Percentiles rank a stretch among this genome's conserved stretches.
Conservation (phyloP, 92 coral and sea anemone species). For the Epizoanthus illoricatus region DNA sequence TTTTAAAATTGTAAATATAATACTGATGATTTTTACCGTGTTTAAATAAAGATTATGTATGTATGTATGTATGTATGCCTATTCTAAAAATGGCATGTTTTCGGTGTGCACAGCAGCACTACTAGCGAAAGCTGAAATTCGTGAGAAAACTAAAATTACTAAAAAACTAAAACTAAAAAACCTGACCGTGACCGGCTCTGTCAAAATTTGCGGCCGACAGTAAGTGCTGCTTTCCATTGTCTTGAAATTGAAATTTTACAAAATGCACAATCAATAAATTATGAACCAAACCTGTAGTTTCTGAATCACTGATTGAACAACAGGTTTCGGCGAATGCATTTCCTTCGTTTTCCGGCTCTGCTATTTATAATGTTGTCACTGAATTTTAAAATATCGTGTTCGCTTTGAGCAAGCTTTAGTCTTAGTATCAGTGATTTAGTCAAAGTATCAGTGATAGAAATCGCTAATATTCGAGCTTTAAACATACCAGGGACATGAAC, state of each 20-base stretch:
- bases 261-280: slow-evolving; percentile 16
- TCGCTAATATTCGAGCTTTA: slow-evolving; percentile 21
- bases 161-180: too few species aligned
- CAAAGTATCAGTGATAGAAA: neutral
- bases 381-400: neutral
- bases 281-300: slow-evolving; percentile 33
- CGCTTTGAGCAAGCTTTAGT: too few species aligned
- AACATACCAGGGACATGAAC: slow-evolving; percentile 8
- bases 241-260: slow-evolving; percentile 17
- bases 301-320: slow-evolving; percentile 30
- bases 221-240: slow-evolving; percentile 12
- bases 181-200: too few species aligned
- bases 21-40: too few species aligned
- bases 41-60: too few species aligned
- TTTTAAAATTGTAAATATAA: too few species aligned
- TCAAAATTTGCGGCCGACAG: neutral
- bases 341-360: slow-evolving; percentile 1
- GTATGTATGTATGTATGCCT: too few species aligned
- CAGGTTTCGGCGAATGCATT: neutral
- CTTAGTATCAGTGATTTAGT: too few species aligned
- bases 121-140: too few species aligned
- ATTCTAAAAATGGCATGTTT: too few species aligned
- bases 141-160: too few species aligned
- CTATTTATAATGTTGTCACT: slow-evolving; percentile 7
- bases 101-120: too few species aligned